These are phyloP conservation scores for Neolamprologus brichardi DNA, from an alignment of 2,113 vertebrate species.

Conservation along the genomic window DNA sequence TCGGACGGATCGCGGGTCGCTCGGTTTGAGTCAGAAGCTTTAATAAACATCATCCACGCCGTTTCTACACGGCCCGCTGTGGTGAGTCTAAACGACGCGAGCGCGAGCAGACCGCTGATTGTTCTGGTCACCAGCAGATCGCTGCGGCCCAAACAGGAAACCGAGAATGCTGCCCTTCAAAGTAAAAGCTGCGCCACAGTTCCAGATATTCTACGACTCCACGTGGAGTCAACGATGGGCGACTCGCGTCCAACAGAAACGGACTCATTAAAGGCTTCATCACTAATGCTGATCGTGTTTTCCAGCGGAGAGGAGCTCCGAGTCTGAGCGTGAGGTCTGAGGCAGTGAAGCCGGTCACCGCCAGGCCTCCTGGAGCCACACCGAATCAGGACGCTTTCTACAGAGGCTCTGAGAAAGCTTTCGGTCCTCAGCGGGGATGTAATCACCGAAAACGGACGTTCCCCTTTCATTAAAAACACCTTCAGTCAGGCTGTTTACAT, in stretches of 20 bases:
- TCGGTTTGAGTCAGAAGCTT: neutral
- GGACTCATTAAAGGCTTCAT: neutral
- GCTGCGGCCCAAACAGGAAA: neutral
- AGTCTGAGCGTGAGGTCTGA: neutral
- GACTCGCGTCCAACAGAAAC: neutral
- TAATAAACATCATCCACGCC: neutral
- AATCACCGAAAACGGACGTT: neutral
- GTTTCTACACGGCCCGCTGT: neutral
- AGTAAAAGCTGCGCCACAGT: neutral
- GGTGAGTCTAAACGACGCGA: neutral
- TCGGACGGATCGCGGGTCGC: fast-evolving
- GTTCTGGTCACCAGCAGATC: neutral
- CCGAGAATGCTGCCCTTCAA: neutral
- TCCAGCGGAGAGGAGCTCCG: neutral
- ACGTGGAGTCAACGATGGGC: neutral
- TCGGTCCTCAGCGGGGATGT: neutral
- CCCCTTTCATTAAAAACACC: neutral
- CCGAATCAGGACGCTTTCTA: neutral
- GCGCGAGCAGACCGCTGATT: neutral
- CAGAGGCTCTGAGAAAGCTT: neutral
- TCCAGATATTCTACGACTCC: neutral
- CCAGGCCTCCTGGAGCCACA: neutral
- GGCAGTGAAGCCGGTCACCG: neutral
- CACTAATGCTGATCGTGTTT: too few species aligned
- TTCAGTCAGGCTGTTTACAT: neutral